Evolutionary conservation across 2,888 invertebrate genomes (phyloP), one percentile per base, ranked within the genome.

Genomic region (Ornithoptera priamus): DNA sequence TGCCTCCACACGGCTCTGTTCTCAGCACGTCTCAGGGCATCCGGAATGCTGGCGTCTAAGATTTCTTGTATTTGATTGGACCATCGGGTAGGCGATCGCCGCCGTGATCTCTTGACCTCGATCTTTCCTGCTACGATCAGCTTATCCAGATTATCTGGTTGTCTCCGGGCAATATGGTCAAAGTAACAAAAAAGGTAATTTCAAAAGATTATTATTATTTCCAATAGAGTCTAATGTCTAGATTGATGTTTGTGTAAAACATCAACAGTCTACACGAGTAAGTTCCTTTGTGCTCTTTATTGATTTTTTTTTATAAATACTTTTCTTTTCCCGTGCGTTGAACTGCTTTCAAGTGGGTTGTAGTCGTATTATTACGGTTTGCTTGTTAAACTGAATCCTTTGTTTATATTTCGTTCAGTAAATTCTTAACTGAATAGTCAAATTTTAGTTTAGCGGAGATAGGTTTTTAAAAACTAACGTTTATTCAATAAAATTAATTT

Each of bases 131-230:
- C 30, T 30, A 30, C 30, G 5, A 30, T 3, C 30, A 30, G 30
- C 30, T 30, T 30, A 30, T 30, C 30, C 4, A 30, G 5, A 30
- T 30, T 30, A 5, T 30, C 30, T 30, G 5, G 5, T 30, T 30
- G 30, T 30, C 30, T 30, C 30, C 30, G 30, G 30, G 30, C 30
- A 3, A 30, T 30, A 3, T 30, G 30, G 30, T 30, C 30, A 30
- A 30, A 30, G 30, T 30, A 30, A 30, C 30, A 30, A 30, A 30
- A 30, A 30, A 30, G 18, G 2, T 53, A 12, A 15, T 53, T n/a
- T n/a, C n/a, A n/a, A 18, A n/a, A 53, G 8, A 4, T 12, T n/a
- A n/a, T n/a, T n/a, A 5, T 15, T 74, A 77, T 46, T 72, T 74
- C 64, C 61, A 53, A 62, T 58, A 24, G 60, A 61, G 39, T n/a